Evolutionary conservation across 2,113 vertebrate genomes (phyloP).

Genomic region (Sakesphorus luctuosus): DNA sequence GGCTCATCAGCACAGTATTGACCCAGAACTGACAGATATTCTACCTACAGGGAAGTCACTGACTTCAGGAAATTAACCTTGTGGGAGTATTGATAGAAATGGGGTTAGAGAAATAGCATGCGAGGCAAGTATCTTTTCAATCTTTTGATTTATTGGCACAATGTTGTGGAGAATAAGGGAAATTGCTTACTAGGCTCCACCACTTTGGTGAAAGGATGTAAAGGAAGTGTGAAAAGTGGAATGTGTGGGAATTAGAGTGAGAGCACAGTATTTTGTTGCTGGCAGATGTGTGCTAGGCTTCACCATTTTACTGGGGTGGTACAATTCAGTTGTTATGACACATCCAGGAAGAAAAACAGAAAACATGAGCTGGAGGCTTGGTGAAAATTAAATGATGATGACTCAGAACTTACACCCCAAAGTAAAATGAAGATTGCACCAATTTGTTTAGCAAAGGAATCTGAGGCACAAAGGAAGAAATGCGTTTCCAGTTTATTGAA

Average conservation of each 20-base stretch:
- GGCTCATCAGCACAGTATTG: neutral
- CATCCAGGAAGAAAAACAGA: constrained; percentile 63
- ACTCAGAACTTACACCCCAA: constrained; percentile 59
- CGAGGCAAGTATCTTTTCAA: neutral
- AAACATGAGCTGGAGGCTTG: constrained; percentile 50
- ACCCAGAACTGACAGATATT: constrained; percentile 4
- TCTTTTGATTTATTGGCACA: constrained; percentile 28
- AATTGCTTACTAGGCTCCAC: constrained; percentile 44
- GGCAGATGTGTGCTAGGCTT: constrained; percentile 56
- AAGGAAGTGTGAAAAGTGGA: constrained; percentile 52
- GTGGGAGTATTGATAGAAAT: constrained; percentile 1
- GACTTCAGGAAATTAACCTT: neutral
- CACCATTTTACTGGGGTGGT: constrained; percentile 33
- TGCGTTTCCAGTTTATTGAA: neutral
- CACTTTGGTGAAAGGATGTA: constrained; percentile 26
- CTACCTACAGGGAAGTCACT: neutral
- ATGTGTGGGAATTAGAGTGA: constrained; percentile 54
- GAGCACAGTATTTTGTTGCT: constrained; percentile 41
- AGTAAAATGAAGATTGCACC: constrained; percentile 25
- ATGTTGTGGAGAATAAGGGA: constrained; percentile 8
- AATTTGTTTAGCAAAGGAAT: neutral
- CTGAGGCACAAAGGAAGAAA: neutral
- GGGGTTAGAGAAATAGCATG: neutral
- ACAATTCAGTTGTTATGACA: constrained; percentile 61
- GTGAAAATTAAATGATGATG: constrained; percentile 54